Conservation (phyloP, 2,888 invertebrate species). For the Elgonia sp. region DNA sequence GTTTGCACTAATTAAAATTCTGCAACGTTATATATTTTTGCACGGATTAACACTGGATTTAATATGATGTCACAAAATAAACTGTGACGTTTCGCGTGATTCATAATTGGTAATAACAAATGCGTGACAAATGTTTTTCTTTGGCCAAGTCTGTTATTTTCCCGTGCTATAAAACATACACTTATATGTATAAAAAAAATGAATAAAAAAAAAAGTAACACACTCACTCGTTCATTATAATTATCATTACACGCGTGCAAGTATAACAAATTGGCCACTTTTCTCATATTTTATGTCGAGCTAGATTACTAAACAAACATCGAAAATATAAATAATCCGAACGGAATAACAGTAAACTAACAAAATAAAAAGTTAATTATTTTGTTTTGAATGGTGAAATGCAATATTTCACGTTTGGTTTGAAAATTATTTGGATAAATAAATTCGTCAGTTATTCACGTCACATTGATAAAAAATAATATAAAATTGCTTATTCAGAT, state of each 20-base stretch:
- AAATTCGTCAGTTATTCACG: background rate
- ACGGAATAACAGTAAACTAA: too few species aligned
- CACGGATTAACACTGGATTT: too few species aligned
- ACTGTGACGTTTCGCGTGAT: slow-evolving; percentile 10
- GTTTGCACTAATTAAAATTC: too few species aligned
- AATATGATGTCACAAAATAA: slow-evolving; percentile 30
- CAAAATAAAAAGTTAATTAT: background rate
- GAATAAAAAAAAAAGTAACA: too few species aligned
- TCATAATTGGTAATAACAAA: slow-evolving; percentile 35
- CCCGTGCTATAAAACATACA: too few species aligned
- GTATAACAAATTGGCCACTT: too few species aligned
- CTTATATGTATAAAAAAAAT: too few species aligned
- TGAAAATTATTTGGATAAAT: background rate
- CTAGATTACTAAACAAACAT: too few species aligned
- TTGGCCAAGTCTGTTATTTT: background rate
- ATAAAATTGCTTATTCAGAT: slow-evolving; percentile 27
- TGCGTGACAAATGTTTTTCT: slow-evolving; percentile 47
- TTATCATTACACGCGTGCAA: background rate
- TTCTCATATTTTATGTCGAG: too few species aligned
- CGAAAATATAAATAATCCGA: too few species aligned
- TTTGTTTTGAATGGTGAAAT: background rate
- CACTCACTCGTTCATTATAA: background rate
- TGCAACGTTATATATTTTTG: too few species aligned
- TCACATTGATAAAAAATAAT: background rate
- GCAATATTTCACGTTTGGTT: background rate